Percentiles rank a stretch among this genome's conserved stretches.
Conservation (phyloP, 2,797 vertebrate genomes). For the Coccyzus lansbergi region DNA sequence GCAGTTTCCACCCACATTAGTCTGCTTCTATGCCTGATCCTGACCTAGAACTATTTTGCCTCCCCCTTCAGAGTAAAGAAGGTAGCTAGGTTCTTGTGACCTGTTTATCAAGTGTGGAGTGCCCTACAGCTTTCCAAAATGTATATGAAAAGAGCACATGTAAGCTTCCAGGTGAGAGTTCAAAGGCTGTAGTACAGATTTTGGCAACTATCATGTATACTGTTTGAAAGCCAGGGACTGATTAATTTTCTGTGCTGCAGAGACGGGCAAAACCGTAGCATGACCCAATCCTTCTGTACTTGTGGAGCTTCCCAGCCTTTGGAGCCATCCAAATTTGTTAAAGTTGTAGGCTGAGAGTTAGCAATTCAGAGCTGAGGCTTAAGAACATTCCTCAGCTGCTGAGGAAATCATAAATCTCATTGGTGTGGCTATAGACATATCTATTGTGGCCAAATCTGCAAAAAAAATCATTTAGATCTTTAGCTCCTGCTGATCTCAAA, state of each 20-base stretch:
- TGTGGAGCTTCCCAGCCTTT: not conserved
- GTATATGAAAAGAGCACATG: not conserved
- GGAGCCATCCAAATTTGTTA: not conserved
- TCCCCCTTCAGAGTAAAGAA: not conserved
- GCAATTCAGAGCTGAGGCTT: not conserved
- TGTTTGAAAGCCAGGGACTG: not conserved
- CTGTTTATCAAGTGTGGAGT: not conserved
- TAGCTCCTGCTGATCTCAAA: not conserved
- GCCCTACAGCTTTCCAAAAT: not conserved
- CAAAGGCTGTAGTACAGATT: not conserved
- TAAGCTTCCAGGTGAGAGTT: not conserved
- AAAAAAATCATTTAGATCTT: not conserved
- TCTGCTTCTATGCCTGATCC: not conserved
- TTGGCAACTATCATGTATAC: fast-evolving
- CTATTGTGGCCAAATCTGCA: not conserved
- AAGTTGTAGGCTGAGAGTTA: not conserved
- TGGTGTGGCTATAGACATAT: not conserved
- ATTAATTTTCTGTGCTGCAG: not conserved
- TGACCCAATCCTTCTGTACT: not conserved
- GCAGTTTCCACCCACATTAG: not conserved
- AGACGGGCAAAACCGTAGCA: not conserved
- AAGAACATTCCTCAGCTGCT: not conserved
- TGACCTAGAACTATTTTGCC: not conserved
- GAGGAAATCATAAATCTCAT: not conserved
- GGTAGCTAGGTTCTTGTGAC: not conserved